These are phyloP conservation scores for Trichogramma pretiosum DNA, from an alignment of 1,140 invertebrate genomes.

Conservation along the genomic window DNA sequence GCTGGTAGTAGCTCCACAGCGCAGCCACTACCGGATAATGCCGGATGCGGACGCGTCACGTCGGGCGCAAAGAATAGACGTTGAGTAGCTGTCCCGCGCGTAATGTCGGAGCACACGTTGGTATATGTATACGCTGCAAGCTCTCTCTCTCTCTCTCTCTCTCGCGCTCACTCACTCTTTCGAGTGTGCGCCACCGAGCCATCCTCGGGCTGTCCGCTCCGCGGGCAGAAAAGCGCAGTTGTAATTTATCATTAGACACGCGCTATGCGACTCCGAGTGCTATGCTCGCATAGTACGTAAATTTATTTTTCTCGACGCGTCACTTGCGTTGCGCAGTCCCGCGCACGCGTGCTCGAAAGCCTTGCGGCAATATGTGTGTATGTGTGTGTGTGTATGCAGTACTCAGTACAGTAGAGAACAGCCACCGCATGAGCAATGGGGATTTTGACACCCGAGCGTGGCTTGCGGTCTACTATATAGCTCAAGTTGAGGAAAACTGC, in stretches of 20 bases:
- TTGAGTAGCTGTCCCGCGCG: constrained; percentile 11
- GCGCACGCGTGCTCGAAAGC: neutral
- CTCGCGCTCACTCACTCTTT: too few species aligned
- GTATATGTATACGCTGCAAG: too few species aligned
- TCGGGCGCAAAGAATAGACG: constrained; percentile 18
- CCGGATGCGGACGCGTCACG: constrained; percentile 20
- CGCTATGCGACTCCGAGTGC: neutral
- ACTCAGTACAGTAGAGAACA: neutral
- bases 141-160: too few species aligned
- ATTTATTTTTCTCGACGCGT: constrained; percentile 14
- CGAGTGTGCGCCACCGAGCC: too few species aligned
- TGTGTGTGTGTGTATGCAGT: neutral
- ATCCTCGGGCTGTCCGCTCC: neutral
- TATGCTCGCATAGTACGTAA: neutral
- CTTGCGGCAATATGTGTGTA: too few species aligned
- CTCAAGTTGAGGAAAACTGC: too few species aligned
- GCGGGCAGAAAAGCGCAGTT: constrained; percentile 10
- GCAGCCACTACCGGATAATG: constrained; percentile 20
- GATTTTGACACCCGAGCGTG: constrained; percentile 10
- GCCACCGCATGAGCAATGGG: constrained; percentile 3
- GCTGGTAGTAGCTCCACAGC: neutral
- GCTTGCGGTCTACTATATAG: too few species aligned
- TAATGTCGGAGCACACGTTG: too few species aligned
- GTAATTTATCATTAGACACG: constrained; percentile 16
- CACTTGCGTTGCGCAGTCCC: neutral